Evolutionary conservation across 2,888 invertebrate genomes (phyloP).

Genomic region (Drosophila rubida): DNA sequence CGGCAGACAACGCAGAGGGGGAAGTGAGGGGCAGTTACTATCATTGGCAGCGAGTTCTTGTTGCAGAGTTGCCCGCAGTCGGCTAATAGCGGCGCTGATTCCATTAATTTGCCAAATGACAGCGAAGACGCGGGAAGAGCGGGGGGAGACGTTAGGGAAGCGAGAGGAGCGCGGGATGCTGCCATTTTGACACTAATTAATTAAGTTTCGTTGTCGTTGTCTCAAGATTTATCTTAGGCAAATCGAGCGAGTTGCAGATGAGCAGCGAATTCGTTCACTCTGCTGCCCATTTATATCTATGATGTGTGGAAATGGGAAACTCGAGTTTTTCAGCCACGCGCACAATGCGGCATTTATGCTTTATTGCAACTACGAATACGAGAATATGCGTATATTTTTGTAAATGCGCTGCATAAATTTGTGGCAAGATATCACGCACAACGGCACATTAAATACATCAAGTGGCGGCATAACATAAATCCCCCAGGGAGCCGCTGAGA

Average conservation of each 20-base stretch:
- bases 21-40: constrained; percentile 33
- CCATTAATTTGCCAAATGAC: constrained; percentile 79
- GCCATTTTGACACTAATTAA: constrained; percentile 77
- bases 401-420: constrained; percentile 52
- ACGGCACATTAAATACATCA: constrained; percentile 63
- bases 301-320: background rate
- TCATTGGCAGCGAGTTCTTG: constrained; percentile 30
- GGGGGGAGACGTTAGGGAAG: constrained; percentile 17
- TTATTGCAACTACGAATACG: constrained; percentile 37
- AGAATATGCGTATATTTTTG: background rate
- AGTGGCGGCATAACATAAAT: constrained; percentile 53
- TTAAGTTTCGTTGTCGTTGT: constrained; percentile 61
- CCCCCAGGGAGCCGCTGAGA: constrained; percentile 33
- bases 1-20: background rate
- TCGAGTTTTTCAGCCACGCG: background rate
- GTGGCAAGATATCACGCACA: constrained; percentile 56
- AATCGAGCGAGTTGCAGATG: constrained; percentile 38
- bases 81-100: constrained; percentile 79
- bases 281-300: constrained; percentile 34
- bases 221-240: constrained; percentile 41
- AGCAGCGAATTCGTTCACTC: constrained; percentile 12
- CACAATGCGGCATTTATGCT: constrained; percentile 33
- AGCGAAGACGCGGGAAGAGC: constrained; percentile 52
- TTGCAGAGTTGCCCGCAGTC: constrained; percentile 59
- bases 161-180: constrained; percentile 18